Evolutionary conservation across 2,888 invertebrate species (phyloP), one percentile per base, ranked within the genome.

Genomic region (Drosophila cyrtoloma): DNA sequence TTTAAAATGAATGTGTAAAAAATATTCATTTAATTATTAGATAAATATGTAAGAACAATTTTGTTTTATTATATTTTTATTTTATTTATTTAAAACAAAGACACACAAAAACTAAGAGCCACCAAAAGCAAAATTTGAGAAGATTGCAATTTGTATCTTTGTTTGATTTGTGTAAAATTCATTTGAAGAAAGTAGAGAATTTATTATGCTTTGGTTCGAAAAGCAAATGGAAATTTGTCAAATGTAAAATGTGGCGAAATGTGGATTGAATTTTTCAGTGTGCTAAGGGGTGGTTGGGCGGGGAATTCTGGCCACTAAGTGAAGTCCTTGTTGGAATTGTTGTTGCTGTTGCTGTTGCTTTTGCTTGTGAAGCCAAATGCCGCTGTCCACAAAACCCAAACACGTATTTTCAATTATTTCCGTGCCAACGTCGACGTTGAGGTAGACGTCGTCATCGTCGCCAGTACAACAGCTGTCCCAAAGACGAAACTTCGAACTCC

Each of bases 321-420:
- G 73, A 59, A 63, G 66, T 70, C 53, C 66, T 57, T 53, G 63
- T 71, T 63, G 53, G 22, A 33, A 33, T 67, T 53, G 58, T 69
- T 61, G 62, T 39, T 64, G 22, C 14, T 74, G 65, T 56, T 69
- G 65, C 37, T 74, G 65, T 56, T 69, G 65, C 37, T 76, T 63
- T 50, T 71, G 75, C 16, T 64, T 80, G 82, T 77, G 82, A 75
- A 71, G 79, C 73, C 74, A 86, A 89, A 82, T 79, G 78, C 78
- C 73, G 81, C 79, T 82, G 90, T 89, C 87, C 90, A 71, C 86
- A 86, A 89, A 86, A 82, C 79, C 86, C 83, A 82, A 89, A 91
- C 92, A 92, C 91, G 91, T 92, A 89, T 89, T 91, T 90, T 87
- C 92, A 91, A 92, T 92, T 92, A 92, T 90, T 90, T 90, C 84